These are phyloP conservation scores for Leptura quadrifasciata DNA, from an alignment of 2,888 invertebrate species.

Conservation along the genomic window DNA sequence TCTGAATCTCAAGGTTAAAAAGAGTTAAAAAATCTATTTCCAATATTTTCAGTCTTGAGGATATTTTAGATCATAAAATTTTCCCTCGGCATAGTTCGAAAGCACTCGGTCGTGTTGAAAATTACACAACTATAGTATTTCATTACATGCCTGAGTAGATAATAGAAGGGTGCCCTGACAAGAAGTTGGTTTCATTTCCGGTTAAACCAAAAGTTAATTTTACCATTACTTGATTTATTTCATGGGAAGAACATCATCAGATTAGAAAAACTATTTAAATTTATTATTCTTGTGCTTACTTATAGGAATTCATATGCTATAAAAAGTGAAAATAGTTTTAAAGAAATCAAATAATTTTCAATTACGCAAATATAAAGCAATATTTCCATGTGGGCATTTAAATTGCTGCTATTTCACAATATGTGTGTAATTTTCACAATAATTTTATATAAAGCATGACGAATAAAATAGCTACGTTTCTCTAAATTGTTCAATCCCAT, in stretches of 20 bases:
- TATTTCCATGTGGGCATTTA: neutral
- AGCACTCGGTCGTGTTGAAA: neutral
- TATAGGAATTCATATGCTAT: neutral
- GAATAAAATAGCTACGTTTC: neutral
- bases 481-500: slow-evolving; percentile 1
- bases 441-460: neutral
- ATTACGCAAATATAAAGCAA: neutral
- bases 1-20: too few relatives aligned
- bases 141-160: slow-evolving; percentile 5
- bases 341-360: neutral
- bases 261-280: neutral
- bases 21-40: too few relatives aligned
- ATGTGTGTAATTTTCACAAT: neutral
- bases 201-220: slow-evolving; percentile 3
- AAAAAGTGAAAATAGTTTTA: neutral
- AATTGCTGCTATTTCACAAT: neutral
- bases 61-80: too few relatives aligned
- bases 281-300: neutral
- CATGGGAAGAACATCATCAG: neutral
- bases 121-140: neutral
- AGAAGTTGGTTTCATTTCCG: slow-evolving; percentile 7
- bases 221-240: neutral
- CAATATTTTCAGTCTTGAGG: too few relatives aligned
- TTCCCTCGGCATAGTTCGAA: too few relatives aligned
- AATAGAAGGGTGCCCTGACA: neutral